Conservation (phyloP, 2,888 invertebrate species). For the Polydrusus tereticollis region DNA sequence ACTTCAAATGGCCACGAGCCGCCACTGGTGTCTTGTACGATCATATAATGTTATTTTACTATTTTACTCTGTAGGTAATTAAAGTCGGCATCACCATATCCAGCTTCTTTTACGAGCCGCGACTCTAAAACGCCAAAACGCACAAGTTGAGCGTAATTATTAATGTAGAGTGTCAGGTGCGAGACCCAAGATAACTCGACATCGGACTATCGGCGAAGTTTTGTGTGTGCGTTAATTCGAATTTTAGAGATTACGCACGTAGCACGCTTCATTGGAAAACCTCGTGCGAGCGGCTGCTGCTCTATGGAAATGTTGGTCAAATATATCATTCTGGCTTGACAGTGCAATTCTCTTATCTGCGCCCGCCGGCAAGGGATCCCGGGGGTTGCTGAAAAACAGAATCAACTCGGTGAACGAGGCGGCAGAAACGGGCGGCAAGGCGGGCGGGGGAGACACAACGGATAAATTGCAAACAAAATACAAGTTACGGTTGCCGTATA, state of each 20-base stretch:
- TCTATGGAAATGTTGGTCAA: conserved; percentile 90
- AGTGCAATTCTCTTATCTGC: conserved; percentile 91
- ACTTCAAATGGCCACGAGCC: no score
- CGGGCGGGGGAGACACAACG: conserved; percentile 9
- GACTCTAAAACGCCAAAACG: neutral
- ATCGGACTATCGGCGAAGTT: conserved; percentile 24
- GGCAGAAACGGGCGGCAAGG: conserved; percentile 39
- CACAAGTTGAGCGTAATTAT: conserved; percentile 13
- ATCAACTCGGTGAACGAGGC: conserved; percentile 66
- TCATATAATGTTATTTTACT: neutral
- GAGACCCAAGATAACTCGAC: conserved; percentile 24
- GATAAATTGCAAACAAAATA: conserved; percentile 65
- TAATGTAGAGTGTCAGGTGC: conserved; percentile 54
- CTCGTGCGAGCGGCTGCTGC: conserved; percentile 62
- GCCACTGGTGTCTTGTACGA: no score
- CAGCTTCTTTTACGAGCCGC: neutral
- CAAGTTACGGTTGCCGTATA: conserved; percentile 48
- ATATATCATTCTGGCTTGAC: conserved; percentile 92
- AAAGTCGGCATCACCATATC: neutral
- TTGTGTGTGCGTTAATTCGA: conserved; percentile 71
- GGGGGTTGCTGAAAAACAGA: conserved; percentile 70
- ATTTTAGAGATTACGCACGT: conserved; percentile 72
- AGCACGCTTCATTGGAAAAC: conserved; percentile 67
- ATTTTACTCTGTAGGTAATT: neutral
- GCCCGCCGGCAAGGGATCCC: conserved; percentile 70